These are phyloP conservation scores for Eupithecia inturbata DNA, from an alignment of 2,888 invertebrate genomes.

Conservation along the genomic window DNA sequence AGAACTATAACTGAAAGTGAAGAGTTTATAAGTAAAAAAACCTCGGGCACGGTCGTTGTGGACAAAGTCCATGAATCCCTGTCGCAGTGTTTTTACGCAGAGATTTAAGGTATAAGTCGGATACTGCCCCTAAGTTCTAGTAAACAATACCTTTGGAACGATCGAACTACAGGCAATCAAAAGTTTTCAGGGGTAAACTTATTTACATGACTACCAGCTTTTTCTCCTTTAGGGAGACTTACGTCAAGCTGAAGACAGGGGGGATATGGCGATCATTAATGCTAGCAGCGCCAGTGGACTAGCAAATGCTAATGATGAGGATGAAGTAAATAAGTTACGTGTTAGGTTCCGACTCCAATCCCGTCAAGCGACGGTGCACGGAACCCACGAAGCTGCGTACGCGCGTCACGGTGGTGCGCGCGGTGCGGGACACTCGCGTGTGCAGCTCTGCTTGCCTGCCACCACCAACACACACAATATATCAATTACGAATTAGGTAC, in stretches of 20 bases:
- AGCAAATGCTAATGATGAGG: not conserved
- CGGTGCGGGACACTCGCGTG: conserved; percentile 61
- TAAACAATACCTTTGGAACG: too few relatives aligned
- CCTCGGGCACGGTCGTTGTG: not conserved
- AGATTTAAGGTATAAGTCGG: too few relatives aligned
- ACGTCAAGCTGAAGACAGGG: not conserved
- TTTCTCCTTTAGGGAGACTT: not conserved
- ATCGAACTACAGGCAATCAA: not conserved
- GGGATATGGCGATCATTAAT: not conserved
- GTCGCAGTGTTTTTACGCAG: not conserved
- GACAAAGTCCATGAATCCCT: not conserved
- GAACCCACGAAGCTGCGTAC: conserved; percentile 71
- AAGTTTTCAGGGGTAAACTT: not conserved
- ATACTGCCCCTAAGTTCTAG: too few relatives aligned
- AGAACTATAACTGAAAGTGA: not conserved
- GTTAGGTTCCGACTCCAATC: conserved; percentile 48
- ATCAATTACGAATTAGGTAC: not conserved
- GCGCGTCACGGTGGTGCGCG: conserved; percentile 60
- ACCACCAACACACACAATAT: conserved; percentile 46
- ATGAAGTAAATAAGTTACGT: conserved; percentile 18
- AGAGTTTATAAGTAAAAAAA: not conserved
- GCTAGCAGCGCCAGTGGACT: not conserved
- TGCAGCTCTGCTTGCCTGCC: conserved; percentile 74
- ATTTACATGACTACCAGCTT: not conserved
- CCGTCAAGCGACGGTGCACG: conserved; percentile 68